Conservation (phyloP, 2,113 vertebrate genomes). For the Muntiacus reevesi region DNA sequence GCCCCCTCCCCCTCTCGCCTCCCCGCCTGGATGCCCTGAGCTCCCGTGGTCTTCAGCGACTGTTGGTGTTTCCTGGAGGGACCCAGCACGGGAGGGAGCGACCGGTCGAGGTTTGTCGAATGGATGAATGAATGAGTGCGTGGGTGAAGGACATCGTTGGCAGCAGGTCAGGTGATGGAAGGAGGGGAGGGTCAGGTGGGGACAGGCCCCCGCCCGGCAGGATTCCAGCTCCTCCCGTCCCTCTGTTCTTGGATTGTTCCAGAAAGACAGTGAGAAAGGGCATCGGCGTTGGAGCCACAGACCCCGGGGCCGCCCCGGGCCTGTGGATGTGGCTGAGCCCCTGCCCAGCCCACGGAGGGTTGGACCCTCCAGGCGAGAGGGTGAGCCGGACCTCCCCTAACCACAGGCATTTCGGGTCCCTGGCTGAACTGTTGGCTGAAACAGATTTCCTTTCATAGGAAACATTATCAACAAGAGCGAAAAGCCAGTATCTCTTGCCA, state of each 20-base stretch:
- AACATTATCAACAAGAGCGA: neutral
- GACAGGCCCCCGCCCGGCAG: neutral
- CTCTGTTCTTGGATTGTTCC: neutral
- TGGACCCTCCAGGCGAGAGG: neutral
- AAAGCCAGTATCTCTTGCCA: neutral
- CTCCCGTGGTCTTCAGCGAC: rapidly evolving
- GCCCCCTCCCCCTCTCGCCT: neutral
- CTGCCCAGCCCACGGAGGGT: neutral
- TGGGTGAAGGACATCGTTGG: neutral
- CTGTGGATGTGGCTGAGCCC: neutral
- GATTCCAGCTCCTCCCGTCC: neutral
- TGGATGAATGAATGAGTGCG: neutral
- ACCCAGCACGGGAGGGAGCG: neutral
- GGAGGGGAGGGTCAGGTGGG: neutral
- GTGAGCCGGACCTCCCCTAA: neutral
- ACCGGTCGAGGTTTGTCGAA: neutral
- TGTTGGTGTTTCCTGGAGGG: neutral
- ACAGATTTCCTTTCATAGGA: neutral
- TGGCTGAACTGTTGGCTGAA: neutral
- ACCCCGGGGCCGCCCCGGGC: too few relatives aligned
- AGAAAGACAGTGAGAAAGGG: neutral
- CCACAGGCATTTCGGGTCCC: neutral
- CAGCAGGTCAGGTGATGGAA: too few relatives aligned
- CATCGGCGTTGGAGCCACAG: too few relatives aligned
- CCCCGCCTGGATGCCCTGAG: neutral